phyloP scores from a whole-genome alignment of 2,113 vertebrate genomes.

The Eonycteris spelaea region DNA sequence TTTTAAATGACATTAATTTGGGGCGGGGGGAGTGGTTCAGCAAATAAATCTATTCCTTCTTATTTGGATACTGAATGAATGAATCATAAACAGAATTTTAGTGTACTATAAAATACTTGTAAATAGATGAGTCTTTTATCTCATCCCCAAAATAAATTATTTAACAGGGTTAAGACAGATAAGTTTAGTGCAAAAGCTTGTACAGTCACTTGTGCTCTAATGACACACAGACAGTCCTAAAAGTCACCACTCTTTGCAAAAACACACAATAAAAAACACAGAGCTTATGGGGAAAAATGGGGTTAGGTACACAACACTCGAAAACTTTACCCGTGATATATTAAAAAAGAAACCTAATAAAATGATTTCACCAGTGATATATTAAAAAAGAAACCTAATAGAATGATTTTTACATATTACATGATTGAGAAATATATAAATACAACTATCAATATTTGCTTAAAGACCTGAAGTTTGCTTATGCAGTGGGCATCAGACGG shows the following conservation, averaged over 20 bases:
- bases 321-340: background rate
- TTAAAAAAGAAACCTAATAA: background rate
- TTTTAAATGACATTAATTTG: constrained; percentile 16
- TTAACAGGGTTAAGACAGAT: background rate
- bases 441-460: background rate
- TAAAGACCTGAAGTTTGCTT: background rate
- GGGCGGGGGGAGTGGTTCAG: background rate
- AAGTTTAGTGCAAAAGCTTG: background rate
- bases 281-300: background rate
- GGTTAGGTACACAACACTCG: background rate
- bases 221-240: background rate
- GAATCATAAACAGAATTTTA: background rate
- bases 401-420: background rate
- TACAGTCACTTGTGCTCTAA: background rate
- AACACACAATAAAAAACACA: background rate
- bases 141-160: background rate
- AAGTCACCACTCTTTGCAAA: background rate
- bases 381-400: background rate
- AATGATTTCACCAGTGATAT: background rate
- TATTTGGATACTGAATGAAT: background rate
- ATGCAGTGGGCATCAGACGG: background rate
- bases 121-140: background rate
- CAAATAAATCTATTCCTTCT: constrained; percentile 19
- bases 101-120: background rate
- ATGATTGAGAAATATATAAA: background rate